Evolutionary conservation across 2,797 vertebrate species (phyloP).

Genomic region (Sebastolobus altivelis): DNA sequence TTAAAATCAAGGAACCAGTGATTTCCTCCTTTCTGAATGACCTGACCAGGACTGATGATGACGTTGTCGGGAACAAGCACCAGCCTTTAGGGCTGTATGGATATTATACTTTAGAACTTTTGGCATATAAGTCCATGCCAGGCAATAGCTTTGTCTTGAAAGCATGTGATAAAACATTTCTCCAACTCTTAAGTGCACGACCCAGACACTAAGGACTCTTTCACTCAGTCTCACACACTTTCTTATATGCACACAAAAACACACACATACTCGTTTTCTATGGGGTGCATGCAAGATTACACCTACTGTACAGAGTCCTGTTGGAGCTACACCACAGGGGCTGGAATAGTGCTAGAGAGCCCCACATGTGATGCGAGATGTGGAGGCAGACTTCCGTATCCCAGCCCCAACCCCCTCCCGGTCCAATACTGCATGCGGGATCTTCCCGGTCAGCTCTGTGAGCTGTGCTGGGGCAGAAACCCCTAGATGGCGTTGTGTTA

Average conservation of each 20-base stretch:
- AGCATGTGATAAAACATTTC: slow-evolving; percentile 65
- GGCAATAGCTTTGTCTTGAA: slow-evolving; percentile 54
- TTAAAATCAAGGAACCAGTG: slow-evolving; percentile 2
- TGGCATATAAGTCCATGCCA: slow-evolving; percentile 47
- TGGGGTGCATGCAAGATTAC: slow-evolving; percentile 78
- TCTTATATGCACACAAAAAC: slow-evolving; percentile 32
- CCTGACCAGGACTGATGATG: slow-evolving; percentile 34
- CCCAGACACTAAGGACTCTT: slow-evolving; percentile 24
- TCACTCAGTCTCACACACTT: slow-evolving; percentile 30
- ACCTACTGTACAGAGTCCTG: slow-evolving; percentile 76
- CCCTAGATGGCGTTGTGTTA: slow-evolving; percentile 83
- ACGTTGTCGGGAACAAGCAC: slow-evolving; percentile 16
- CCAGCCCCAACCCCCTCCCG: slow-evolving; percentile 51
- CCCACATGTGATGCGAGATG: slow-evolving; percentile 52
- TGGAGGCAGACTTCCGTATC: slow-evolving; percentile 66
- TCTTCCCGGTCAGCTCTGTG: slow-evolving; percentile 74
- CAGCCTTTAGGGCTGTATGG: slow-evolving; percentile 30
- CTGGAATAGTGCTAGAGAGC: slow-evolving; percentile 58
- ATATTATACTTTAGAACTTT: slow-evolving; percentile 42
- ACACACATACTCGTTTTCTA: slow-evolving; percentile 62
- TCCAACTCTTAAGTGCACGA: slow-evolving; percentile 51
- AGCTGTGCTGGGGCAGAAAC: slow-evolving; percentile 72
- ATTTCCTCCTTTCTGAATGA: slow-evolving; percentile 9
- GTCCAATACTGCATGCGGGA: slow-evolving; percentile 86
- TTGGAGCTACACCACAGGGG: slow-evolving; percentile 67